A percentile compares a stretch with the other conserved stretches of the same genome.
Conservation (phyloP, 1,140 invertebrate genomes). For the Campoletis sonorensis region DNA sequence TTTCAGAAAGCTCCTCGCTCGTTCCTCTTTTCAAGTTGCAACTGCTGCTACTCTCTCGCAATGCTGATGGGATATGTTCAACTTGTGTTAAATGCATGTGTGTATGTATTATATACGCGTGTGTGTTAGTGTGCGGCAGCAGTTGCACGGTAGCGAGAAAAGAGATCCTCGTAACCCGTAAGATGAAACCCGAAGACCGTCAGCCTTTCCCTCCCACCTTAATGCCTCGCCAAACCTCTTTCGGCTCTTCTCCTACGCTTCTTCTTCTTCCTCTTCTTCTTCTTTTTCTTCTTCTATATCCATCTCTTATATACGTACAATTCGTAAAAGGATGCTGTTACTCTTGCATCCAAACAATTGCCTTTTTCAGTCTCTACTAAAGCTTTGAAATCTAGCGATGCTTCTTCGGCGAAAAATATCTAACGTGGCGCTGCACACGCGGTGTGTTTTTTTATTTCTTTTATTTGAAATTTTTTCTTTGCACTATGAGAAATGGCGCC, state of each 20-base stretch:
- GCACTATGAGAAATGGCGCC: no score
- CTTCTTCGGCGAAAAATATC: neutral
- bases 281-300: neutral
- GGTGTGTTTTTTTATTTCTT: no score
- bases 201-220: constrained; percentile 25
- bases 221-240: constrained; percentile 3
- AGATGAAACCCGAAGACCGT: constrained; percentile 59
- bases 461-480: no score
- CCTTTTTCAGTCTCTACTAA: constrained; percentile 5
- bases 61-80: constrained; percentile 14
- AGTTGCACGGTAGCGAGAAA: constrained; percentile 43
- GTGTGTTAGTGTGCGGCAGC: neutral
- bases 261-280: neutral
- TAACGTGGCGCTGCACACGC: neutral
- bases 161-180: constrained; percentile 63
- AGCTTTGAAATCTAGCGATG: neutral
- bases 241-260: neutral
- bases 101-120: neutral
- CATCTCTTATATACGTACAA: neutral
- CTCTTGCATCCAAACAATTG: neutral
- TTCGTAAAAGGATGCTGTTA: constrained; percentile 1
- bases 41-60: constrained; percentile 21
- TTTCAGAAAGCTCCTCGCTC: constrained; percentile 57
- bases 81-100: neutral
- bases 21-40: constrained; percentile 30